phyloP scores from a whole-genome alignment of 2,888 invertebrate species.

The Hermaeophaga mercurialis region DNA sequence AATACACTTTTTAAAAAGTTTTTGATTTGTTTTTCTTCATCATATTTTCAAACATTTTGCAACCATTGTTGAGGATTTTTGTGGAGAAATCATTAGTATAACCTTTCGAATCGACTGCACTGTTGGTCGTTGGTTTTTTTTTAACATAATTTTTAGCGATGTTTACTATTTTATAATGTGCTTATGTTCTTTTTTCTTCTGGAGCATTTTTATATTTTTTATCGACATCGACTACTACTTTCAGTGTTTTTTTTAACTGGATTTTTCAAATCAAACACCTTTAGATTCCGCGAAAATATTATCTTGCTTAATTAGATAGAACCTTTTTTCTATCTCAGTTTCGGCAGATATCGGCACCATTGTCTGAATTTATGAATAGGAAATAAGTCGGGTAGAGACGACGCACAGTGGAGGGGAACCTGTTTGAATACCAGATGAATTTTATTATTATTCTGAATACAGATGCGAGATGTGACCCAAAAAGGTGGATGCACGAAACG shows the following conservation, averaged over 20 bases:
- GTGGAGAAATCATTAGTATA: constrained; percentile 34
- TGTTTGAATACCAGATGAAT: constrained; percentile 33
- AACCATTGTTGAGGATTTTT: constrained; percentile 36
- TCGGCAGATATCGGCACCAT: not conserved
- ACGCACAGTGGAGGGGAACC: constrained; percentile 22
- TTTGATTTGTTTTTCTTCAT: constrained; percentile 43
- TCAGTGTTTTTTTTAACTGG: too few relatives aligned
- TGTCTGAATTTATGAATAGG: constrained; percentile 30
- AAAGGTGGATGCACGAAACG: constrained; percentile 17
- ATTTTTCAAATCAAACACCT: too few relatives aligned
- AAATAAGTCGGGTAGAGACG: constrained; percentile 16
- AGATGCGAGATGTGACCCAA: constrained; percentile 23
- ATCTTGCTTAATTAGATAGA: too few relatives aligned
- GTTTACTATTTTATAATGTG: not conserved
- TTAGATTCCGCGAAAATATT: too few relatives aligned
- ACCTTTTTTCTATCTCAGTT: too few relatives aligned
- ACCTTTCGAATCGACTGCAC: constrained; percentile 23
- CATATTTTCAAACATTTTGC: constrained; percentile 48
- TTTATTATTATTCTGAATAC: constrained; percentile 30
- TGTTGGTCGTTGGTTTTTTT: not conserved
- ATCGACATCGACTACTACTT: too few relatives aligned
- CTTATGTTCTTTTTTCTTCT: too few relatives aligned
- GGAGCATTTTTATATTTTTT: too few relatives aligned
- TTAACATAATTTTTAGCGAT: not conserved
- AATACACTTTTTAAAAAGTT: too few relatives aligned